phyloP scores from a whole-genome alignment of 2,113 vertebrate species.

The Cacatua alba region DNA sequence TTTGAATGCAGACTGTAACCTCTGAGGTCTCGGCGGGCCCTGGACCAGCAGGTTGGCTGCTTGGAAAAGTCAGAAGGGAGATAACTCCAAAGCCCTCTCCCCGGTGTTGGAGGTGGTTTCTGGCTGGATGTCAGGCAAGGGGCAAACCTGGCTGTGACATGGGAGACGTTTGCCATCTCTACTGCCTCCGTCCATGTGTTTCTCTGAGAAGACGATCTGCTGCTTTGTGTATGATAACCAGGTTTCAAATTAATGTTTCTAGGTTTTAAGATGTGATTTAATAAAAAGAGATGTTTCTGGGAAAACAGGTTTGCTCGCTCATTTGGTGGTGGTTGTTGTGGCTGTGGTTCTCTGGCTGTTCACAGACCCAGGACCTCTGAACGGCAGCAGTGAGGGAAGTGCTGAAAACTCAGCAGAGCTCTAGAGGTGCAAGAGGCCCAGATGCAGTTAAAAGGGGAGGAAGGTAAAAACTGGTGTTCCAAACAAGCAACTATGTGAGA shows the following conservation, averaged over 20 bases:
- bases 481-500: neutral
- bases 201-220: neutral
- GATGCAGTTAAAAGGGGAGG: neutral
- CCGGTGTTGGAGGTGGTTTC: neutral
- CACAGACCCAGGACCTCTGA: neutral
- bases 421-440: neutral
- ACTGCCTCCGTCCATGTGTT: neutral
- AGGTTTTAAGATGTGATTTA: constrained; percentile 28
- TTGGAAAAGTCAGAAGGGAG: neutral
- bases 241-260: neutral
- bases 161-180: neutral
- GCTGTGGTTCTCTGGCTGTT: neutral
- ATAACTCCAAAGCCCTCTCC: neutral
- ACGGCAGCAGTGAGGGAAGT: neutral
- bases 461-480: neutral
- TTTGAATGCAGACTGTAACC: neutral
- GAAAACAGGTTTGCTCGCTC: neutral
- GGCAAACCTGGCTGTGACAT: neutral
- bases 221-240: neutral
- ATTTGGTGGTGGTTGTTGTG: accelerated
- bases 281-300: constrained; percentile 41
- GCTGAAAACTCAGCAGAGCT: neutral
- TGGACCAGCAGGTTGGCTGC: neutral
- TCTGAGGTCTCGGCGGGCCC: accelerated
- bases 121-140: neutral